Conservation (phyloP, 2,797 vertebrate species). For the Champsocephalus gunnari region DNA sequence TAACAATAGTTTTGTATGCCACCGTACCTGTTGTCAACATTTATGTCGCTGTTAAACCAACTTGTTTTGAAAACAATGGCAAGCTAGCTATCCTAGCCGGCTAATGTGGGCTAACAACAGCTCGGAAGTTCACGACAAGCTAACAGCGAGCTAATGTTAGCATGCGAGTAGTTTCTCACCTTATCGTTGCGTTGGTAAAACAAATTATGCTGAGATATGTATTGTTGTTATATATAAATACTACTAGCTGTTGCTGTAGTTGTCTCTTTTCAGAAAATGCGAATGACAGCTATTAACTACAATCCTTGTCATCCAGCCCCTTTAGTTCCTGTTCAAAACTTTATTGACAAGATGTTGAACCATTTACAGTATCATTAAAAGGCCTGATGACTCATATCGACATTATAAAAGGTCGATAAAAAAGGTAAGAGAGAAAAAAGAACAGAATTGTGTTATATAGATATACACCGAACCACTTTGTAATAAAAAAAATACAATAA, state of each 20-base stretch:
- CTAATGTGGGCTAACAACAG: constrained; percentile 67
- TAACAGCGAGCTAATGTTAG: neutral
- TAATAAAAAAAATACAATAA: neutral
- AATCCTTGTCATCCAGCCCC: neutral
- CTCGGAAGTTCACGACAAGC: constrained; percentile 52
- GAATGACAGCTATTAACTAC: constrained; percentile 34
- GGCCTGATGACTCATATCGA: neutral
- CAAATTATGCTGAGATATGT: neutral
- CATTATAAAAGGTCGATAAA: neutral
- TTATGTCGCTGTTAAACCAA: constrained; percentile 19
- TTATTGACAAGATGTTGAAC: constrained; percentile 54
- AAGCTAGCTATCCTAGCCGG: constrained; percentile 39
- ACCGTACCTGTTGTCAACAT: neutral
- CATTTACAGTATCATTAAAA: neutral
- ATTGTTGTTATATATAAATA: neutral
- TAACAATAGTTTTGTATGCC: neutral
- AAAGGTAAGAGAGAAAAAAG: too few species aligned
- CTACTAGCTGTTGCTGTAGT: constrained; percentile 15
- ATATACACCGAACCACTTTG: neutral
- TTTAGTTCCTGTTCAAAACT: constrained; percentile 48
- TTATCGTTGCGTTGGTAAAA: constrained; percentile 16
- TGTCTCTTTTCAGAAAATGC: constrained; percentile 34
- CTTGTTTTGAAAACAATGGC: constrained; percentile 46
- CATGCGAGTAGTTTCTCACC: constrained; percentile 49
- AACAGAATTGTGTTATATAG: neutral